A percentile compares a stretch with the other conserved stretches of the same genome.
Conservation (phyloP, 2,797 vertebrate genomes). For the Parauchenoglanis ngamensis region DNA sequence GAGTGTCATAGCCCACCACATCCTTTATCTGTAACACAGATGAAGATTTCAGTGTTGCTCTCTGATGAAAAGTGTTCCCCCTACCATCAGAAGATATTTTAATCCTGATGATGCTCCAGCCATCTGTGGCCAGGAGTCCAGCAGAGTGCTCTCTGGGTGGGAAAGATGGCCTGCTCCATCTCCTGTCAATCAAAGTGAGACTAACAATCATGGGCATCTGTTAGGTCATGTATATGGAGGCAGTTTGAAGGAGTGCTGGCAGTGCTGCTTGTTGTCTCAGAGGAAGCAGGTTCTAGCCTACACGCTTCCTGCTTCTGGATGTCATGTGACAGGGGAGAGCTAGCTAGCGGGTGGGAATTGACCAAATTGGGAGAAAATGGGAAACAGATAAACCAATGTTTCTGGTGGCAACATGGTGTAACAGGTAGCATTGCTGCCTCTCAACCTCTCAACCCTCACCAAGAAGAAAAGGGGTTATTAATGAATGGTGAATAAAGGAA, state of each 20-base stretch:
- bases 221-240: neutral
- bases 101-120: neutral
- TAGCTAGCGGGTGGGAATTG: neutral
- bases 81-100: neutral
- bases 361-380: neutral
- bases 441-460: neutral
- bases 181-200: neutral
- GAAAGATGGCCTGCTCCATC: neutral
- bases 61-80: neutral
- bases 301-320: neutral
- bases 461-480: neutral
- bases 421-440: neutral
- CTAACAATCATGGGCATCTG: neutral
- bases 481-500: neutral
- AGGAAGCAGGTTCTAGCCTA: neutral
- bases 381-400: neutral
- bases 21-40: constrained; percentile 82
- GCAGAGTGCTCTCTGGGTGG: neutral
- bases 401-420: neutral
- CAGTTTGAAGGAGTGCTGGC: neutral
- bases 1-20: constrained; percentile 86
- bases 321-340: neutral
- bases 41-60: neutral
- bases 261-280: neutral
- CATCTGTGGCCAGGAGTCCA: neutral